A percentile compares a stretch with the other conserved stretches of the same genome.
These are phyloP conservation scores for Tenthredo mesomela DNA, from an alignment of 2,888 invertebrate species.

Conservation along the genomic window DNA sequence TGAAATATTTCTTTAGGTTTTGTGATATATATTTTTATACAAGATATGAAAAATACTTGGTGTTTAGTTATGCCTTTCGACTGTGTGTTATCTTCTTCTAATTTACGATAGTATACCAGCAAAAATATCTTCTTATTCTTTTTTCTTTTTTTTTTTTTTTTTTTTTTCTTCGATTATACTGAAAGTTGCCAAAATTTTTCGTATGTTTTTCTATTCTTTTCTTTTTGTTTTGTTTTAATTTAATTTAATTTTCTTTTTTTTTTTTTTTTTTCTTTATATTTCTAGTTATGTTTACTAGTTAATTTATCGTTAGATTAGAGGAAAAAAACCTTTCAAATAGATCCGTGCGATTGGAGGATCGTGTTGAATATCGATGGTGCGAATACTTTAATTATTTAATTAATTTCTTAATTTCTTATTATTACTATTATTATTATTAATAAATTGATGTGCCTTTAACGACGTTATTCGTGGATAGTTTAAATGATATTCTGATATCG, in stretches of 20 bases:
- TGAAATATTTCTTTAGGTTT: background rate
- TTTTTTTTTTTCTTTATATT: background rate
- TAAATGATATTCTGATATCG: conserved; percentile 66
- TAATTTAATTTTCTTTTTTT: background rate
- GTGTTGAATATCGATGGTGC: conserved; percentile 14
- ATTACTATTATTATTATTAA: background rate
- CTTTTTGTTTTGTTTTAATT: background rate
- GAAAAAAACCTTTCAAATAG: background rate
- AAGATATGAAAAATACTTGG: conserved; percentile 41
- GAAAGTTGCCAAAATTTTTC: background rate
- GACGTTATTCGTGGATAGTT: conserved; percentile 66
- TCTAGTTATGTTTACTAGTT: background rate
- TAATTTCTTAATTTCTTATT: background rate
- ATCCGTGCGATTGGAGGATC: background rate
- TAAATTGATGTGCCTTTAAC: background rate
- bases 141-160: background rate
- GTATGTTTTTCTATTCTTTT: background rate
- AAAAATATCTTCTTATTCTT: background rate
- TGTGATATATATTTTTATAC: conserved; percentile 7
- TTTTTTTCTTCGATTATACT: background rate
- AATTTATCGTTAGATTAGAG: background rate
- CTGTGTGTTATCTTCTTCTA: background rate
- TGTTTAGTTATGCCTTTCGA: background rate
- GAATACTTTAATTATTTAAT: conserved; percentile 12
- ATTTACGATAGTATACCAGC: conserved; percentile 9